Conservation (phyloP, 1,140 invertebrate species). For the Aphaenogaster rudis region DNA sequence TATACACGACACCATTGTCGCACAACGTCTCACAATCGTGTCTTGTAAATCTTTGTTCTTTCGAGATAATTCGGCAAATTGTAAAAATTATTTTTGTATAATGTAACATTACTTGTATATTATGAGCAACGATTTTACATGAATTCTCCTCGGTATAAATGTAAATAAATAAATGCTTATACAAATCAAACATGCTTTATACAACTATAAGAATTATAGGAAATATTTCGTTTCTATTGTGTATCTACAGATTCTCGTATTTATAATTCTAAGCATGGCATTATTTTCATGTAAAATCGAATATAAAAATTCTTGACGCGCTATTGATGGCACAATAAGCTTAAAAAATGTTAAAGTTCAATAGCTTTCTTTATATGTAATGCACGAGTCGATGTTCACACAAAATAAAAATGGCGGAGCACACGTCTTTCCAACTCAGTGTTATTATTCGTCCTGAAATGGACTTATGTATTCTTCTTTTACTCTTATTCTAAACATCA, state of each 20-base stretch:
- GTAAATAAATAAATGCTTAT: not conserved
- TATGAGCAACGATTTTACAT: conserved; percentile 41
- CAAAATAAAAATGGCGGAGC: conserved; percentile 75
- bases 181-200: not conserved
- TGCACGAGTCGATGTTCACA: conserved; percentile 80
- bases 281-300: conserved; percentile 48
- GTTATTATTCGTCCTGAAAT: conserved; percentile 59
- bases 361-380: conserved; percentile 73
- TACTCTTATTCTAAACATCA: conserved; percentile 7
- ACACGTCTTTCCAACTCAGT: conserved; percentile 83
- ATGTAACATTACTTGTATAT: conserved; percentile 6
- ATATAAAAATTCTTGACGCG: conserved; percentile 17
- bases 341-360: conserved; percentile 51
- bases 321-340: conserved; percentile 55
- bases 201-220: not conserved
- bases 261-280: conserved; percentile 9
- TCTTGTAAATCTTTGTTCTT: conserved; percentile 44
- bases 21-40: conserved; percentile 63
- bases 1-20: conserved; percentile 62
- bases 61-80: conserved; percentile 20
- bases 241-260: not conserved
- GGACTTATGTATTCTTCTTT: conserved; percentile 50
- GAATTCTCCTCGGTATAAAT: not conserved
- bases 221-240: not conserved
- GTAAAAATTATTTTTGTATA: conserved; percentile 19